Evolutionary conservation across 2,888 invertebrate genomes (phyloP).

Genomic region (Podotricha telesiphe): DNA sequence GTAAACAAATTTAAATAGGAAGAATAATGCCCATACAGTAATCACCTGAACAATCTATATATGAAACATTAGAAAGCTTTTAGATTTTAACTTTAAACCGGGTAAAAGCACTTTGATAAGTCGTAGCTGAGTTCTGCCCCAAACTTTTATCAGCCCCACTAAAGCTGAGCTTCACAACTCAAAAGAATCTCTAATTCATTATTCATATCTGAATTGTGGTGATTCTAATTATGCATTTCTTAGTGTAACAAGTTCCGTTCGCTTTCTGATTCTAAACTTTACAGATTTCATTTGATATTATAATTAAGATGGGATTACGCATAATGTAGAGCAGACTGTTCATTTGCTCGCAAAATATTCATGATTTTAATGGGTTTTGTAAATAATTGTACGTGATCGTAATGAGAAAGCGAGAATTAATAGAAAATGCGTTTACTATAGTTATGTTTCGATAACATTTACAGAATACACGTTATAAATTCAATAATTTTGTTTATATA

Average conservation of each 20-base stretch:
- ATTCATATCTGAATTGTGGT: conserved; percentile 50
- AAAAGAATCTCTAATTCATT: conserved; percentile 52
- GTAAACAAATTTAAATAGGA: no score
- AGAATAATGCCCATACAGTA: neutral
- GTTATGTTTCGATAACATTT: neutral
- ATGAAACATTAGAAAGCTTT: conserved; percentile 10
- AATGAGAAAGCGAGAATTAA: conserved; percentile 11
- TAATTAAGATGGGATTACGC: conserved; percentile 38
- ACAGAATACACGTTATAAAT: neutral
- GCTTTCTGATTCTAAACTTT: conserved; percentile 45
- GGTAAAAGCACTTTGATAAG: conserved; percentile 48
- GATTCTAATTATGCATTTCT: conserved; percentile 48
- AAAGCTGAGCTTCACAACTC: conserved; percentile 50
- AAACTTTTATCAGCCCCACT: conserved; percentile 58
- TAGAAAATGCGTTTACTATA: neutral
- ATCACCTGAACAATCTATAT: conserved; percentile 4
- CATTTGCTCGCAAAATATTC: conserved; percentile 12
- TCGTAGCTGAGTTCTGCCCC: conserved; percentile 49
- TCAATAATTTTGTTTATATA: neutral
- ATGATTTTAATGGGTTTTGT: conserved; percentile 17
- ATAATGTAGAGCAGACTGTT: conserved; percentile 21
- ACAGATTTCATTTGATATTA: conserved; percentile 46
- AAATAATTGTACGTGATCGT: conserved; percentile 12
- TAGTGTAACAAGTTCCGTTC: conserved; percentile 43
- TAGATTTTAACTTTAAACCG: conserved; percentile 1